phyloP scores from a whole-genome alignment of 2,113 vertebrate genomes.

The Dunckerocampus dactyliophorus region DNA sequence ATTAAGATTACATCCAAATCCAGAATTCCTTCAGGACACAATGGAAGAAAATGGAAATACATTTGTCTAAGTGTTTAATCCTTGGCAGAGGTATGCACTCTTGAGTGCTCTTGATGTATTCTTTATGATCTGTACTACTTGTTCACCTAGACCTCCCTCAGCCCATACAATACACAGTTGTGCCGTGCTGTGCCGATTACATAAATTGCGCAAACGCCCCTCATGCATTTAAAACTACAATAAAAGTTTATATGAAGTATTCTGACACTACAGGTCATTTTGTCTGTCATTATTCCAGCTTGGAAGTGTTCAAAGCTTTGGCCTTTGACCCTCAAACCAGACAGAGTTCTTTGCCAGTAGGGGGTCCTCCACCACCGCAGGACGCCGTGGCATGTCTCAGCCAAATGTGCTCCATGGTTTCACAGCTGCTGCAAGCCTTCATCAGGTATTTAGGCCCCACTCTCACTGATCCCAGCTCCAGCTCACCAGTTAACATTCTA shows the following conservation, averaged over 20 bases:
- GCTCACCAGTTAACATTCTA: background rate
- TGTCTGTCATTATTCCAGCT: conserved; percentile 58
- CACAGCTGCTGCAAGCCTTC: conserved; percentile 80
- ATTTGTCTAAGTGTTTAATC: no score
- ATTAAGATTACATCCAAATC: no score
- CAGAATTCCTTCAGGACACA: no score
- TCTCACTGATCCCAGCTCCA: background rate
- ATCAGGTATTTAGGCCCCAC: conserved; percentile 70
- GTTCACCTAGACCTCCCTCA: no score
- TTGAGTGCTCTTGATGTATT: no score
- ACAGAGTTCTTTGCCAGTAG: conserved; percentile 39
- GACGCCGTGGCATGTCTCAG: conserved; percentile 81
- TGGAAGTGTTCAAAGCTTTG: conserved; percentile 68
- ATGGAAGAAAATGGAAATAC: no score
- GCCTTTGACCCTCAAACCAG: conserved; percentile 58
- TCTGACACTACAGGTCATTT: conserved; percentile 25
- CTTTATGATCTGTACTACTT: no score
- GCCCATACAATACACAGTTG: no score
- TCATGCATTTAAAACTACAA: background rate
- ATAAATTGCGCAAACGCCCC: no score
- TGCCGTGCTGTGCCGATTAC: no score
- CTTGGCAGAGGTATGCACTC: no score
- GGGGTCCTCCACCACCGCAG: conserved; percentile 71
- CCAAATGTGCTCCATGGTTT: conserved; percentile 77
- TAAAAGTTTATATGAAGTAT: background rate